Base-by-base conservation (phyloP, 1,140 invertebrate species). In the Helicoverpa armigera region DNA sequence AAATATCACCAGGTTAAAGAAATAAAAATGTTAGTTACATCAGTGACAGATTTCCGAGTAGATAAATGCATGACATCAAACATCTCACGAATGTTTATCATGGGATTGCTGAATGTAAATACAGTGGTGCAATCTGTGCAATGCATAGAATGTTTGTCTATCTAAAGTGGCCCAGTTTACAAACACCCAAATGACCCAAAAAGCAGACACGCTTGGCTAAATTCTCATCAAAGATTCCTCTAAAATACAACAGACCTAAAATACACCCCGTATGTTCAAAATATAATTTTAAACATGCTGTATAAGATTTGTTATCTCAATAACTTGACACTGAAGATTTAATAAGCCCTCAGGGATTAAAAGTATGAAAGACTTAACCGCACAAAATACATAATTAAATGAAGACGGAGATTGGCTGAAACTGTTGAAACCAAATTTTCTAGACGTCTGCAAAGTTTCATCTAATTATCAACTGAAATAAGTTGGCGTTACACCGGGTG, bases 311-410 rank as follows among this genome's bases (percentile, higher is more conserved):
- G 23, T 29, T 12, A 31, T 11, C 29, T 12, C 29, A 3, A 1
- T 1, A 61, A 69, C 43, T 13, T 3, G 43, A 5, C 31, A 69
- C 35, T 29, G 23, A 60, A 67, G 0, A 65, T 48, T 48, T 13
- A 14, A 35, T 23, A 69, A 50, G n/a, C 43, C 65, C 16, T 3
- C n/a, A 69, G 48, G 35, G 43, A 67, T 67, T 48, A 48, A 67
- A 50, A 23, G 65, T 69, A 50, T 69, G 12, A 69, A 69, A 50
- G 18, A 69, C 43, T 67, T 18, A 23, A 69, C 65, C 43, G 43
- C 83, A 82, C 65, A 67, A 73, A 31, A 81, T 77, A 85, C 75
- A 80, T 72, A 67, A 54, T 53, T 67, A 67, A 53, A 67, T 29
- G 12, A 51, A 78, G 50, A 56, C 31, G 61, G 18, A 29, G 61